These are phyloP conservation scores for Xenops minutus DNA, from an alignment of 2,797 vertebrate genomes.

Conservation along the genomic window DNA sequence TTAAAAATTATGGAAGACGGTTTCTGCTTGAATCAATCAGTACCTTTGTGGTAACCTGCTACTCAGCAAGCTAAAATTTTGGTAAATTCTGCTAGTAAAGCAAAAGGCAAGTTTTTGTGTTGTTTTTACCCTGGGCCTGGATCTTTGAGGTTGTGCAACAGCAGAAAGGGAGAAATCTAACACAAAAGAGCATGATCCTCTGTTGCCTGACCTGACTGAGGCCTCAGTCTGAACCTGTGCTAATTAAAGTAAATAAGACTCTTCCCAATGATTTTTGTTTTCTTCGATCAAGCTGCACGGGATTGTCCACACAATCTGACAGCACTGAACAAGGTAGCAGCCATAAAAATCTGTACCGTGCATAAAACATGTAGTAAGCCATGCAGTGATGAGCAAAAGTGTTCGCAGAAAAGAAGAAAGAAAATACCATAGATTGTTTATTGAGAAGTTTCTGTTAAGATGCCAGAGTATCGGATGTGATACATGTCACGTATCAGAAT, in stretches of 20 bases:
- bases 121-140: background rate
- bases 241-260: background rate
- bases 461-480: background rate
- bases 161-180: background rate
- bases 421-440: background rate
- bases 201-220: background rate
- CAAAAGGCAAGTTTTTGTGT: background rate
- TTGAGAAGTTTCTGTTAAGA: background rate
- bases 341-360: background rate
- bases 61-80: background rate
- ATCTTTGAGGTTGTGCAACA: background rate
- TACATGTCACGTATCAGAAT: background rate
- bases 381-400: background rate
- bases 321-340: background rate
- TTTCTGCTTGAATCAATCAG: background rate
- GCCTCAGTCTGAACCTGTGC: background rate
- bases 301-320: background rate
- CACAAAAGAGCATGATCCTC: background rate
- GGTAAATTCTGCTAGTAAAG: background rate
- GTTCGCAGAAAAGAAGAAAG: background rate
- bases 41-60: background rate
- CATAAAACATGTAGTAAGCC: background rate
- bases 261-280: background rate
- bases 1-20: background rate
- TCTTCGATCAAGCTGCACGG: background rate